Evolutionary conservation across 2,113 vertebrate genomes (phyloP).

Genomic region (Podiceps cristatus): DNA sequence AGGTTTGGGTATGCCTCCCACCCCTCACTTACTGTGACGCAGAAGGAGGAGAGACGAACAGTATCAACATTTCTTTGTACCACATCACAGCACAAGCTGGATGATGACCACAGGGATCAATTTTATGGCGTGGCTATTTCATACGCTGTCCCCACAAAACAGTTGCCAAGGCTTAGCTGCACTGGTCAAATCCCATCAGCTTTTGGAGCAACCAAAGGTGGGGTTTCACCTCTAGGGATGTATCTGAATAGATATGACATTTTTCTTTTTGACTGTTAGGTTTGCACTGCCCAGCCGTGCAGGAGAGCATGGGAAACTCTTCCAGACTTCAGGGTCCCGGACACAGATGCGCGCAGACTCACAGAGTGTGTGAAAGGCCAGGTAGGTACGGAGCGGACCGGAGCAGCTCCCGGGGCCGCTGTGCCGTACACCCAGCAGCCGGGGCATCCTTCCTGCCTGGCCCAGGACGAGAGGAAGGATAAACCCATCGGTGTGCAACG

Average conservation of each 20-base stretch:
- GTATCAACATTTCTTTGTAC: not conserved
- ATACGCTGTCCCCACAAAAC: rapidly evolving
- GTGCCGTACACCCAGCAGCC: rapidly evolving
- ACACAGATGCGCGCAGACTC: not conserved
- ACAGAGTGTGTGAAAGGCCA: not conserved
- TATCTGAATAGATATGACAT: not conserved
- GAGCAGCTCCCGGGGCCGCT: not conserved
- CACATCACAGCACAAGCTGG: not conserved
- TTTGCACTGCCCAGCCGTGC: not conserved
- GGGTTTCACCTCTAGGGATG: not conserved
- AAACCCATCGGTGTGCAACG: not conserved
- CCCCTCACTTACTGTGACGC: rapidly evolving
- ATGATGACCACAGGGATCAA: not conserved
- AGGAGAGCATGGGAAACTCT: not conserved
- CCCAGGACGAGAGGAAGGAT: not conserved
- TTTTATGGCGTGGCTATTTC: rapidly evolving
- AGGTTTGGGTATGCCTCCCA: not conserved
- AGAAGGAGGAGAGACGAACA: rapidly evolving
- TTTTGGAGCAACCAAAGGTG: not conserved
- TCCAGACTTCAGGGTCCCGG: not conserved
- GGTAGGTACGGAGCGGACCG: rapidly evolving
- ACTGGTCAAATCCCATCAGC: not conserved
- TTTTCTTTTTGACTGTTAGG: not conserved
- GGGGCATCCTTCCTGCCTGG: not conserved
- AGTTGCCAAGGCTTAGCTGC: not conserved